Conservation (phyloP, 2,888 invertebrate genomes). For the Margaritifera margaritifera region DNA sequence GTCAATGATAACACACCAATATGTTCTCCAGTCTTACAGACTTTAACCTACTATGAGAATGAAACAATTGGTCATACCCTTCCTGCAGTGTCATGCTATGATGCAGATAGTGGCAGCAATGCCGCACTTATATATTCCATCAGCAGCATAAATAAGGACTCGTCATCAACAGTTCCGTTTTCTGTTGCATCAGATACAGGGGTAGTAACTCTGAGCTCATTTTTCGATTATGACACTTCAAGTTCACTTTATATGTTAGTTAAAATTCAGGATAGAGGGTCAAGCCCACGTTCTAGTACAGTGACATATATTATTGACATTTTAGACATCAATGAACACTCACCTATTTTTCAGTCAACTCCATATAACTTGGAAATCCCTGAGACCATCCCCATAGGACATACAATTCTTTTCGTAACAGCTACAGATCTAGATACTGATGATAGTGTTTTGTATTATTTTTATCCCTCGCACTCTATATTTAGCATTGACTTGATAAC, state of each 20-base stretch:
- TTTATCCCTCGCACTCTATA: conserved; percentile 18
- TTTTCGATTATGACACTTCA: conserved; percentile 26
- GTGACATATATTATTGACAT: conserved; percentile 24
- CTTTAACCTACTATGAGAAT: conserved; percentile 39
- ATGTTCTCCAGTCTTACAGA: conserved; percentile 40
- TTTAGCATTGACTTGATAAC: conserved; percentile 43
- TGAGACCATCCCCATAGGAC: conserved; percentile 40
- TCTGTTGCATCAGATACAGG: conserved; percentile 32
- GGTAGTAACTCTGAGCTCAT: conserved; percentile 29
- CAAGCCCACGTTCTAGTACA: conserved; percentile 20
- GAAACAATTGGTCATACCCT: conserved; percentile 25
- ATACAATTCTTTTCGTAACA: conserved; percentile 30
- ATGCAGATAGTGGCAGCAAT: conserved; percentile 46
- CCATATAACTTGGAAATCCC: conserved; percentile 30
- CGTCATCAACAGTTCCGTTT: conserved; percentile 36
- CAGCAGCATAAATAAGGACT: conserved; percentile 32
- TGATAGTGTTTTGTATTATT: conserved; percentile 22
- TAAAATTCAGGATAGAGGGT: conserved; percentile 22
- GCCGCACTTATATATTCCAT: conserved; percentile 38
- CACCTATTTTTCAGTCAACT: conserved; percentile 35
- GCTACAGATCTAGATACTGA: conserved; percentile 48
- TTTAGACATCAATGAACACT: conserved; percentile 49
- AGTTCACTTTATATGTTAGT: conserved; percentile 21
- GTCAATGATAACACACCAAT: conserved; percentile 21
- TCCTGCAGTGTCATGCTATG: conserved; percentile 42